These are phyloP conservation scores for Lamprologus callipterus DNA, from an alignment of 2,113 vertebrate species.

Conservation along the genomic window DNA sequence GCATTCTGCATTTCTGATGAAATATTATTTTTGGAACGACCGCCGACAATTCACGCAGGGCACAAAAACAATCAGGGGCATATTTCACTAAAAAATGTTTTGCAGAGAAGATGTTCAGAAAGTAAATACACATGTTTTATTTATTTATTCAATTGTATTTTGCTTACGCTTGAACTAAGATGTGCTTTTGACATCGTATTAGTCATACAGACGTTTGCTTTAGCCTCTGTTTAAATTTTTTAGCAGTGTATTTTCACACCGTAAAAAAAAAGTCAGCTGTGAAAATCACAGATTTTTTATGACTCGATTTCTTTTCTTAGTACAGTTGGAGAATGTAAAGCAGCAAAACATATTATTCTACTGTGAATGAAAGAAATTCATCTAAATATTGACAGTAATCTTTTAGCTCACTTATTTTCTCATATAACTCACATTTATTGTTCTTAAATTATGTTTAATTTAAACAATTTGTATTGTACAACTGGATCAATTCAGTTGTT, in stretches of 20 bases:
- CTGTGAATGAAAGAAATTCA: not conserved
- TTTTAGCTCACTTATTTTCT: not conserved
- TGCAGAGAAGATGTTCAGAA: not conserved
- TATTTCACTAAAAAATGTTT: not conserved
- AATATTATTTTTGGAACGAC: not conserved
- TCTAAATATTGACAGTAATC: not conserved
- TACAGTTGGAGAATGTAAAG: not conserved
- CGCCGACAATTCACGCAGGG: not conserved
- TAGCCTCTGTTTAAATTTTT: not conserved
- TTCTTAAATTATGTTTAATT: not conserved
- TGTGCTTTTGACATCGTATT: not conserved
- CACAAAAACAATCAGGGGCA: not conserved
- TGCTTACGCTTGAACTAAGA: not conserved
- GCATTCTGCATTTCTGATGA: not conserved
- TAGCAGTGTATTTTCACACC: not conserved
- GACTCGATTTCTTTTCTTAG: not conserved
- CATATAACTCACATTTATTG: not conserved
- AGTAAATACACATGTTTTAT: not conserved
- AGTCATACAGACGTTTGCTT: not conserved
- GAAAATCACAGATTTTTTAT: not conserved
- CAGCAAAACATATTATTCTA: not conserved
- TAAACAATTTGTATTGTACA: not conserved
- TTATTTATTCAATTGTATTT: not conserved
- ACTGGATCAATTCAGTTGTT: not conserved
- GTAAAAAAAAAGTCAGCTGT: not conserved